Percentiles rank a stretch among this genome's conserved stretches.
phyloP scores from a whole-genome alignment of 2,888 invertebrate species.

The Spodoptera littoralis region DNA sequence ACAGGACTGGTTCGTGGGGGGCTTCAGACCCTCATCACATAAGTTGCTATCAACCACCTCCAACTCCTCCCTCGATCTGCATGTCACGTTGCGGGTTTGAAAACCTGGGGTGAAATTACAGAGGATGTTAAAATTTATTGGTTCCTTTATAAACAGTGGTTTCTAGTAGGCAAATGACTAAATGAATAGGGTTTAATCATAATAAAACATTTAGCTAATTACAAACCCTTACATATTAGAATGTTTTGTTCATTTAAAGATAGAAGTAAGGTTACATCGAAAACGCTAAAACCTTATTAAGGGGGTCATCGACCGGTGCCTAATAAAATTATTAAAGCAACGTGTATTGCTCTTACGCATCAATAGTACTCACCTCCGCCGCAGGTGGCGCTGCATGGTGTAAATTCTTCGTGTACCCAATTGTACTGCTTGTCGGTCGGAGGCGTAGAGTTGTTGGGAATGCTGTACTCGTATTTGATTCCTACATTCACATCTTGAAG shows the following conservation, averaged over 20 bases:
- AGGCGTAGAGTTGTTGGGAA: slow-evolving; percentile 92
- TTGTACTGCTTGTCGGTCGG: slow-evolving; percentile 92
- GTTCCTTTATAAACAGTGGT: too few species aligned
- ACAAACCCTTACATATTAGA: too few species aligned
- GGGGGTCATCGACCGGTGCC: too few species aligned
- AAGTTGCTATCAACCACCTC: slow-evolving; percentile 92
- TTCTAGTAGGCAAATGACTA: too few species aligned
- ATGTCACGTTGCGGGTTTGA: slow-evolving; percentile 93
- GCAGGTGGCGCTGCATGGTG: slow-evolving; percentile 95
- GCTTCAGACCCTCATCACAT: slow-evolving; percentile 94
- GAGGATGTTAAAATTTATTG: neutral
- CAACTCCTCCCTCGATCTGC: slow-evolving; percentile 92
- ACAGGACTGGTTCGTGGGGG: slow-evolving; percentile 92
- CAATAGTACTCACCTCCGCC: slow-evolving; percentile 92
- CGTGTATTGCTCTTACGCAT: neutral
- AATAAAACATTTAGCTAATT: too few species aligned
- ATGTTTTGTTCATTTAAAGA: too few species aligned
- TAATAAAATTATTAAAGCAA: neutral
- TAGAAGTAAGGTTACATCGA: too few species aligned
- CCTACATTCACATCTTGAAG: slow-evolving; percentile 95
- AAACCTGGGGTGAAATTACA: slow-evolving; percentile 84
- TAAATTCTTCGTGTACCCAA: slow-evolving; percentile 93
- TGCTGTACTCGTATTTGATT: slow-evolving; percentile 96
- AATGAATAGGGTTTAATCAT: too few species aligned
- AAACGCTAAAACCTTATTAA: too few species aligned